Evolutionary conservation across 2,113 vertebrate species (phyloP), one percentile per base, ranked within the genome.

Genomic region (Psilopogon haemacephalus): DNA sequence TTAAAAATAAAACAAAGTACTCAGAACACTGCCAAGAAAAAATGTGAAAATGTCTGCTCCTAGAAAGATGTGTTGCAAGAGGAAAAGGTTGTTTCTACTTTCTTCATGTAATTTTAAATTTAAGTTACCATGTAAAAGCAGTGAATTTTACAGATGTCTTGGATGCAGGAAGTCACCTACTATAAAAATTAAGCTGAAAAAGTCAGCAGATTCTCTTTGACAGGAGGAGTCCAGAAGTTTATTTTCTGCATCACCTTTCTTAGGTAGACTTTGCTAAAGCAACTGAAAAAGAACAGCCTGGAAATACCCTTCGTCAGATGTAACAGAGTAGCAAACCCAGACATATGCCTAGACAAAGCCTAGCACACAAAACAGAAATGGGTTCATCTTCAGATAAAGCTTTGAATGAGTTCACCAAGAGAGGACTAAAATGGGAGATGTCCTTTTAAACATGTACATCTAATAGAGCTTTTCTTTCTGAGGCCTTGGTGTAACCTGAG

Each of bases 1-100:
- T 81, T 82, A 86, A 90, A 91, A 94, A 89, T 81, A 93, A 88
- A 91, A 35, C 50, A 80, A 89, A 92, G 50, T 9, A 24, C 18
- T 77, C n/a, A 6, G 21, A 94, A 88, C 21, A 33, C 24, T 59
- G 52, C 9, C 24, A 38, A 70, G 71, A 73, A 55, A 11, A 11
- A 28, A 7, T 2, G 8, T 71, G 32, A 40, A 92, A 60, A 48
- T 28, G 18, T 20, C 38, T 56, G 52, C 8, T 92, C 27, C 65
- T 81, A 68, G 56, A 67, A 67, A 59, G 28, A 71, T 28, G 11
- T 23, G 38, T 19, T 59, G 20, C 44, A 69, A 65, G 80, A 69
- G 14, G 14, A 24, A 79, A 60, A 69, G 5, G 3, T 48, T 2
- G 2, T 3, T 64, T 52, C 44, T 42, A 12, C 35, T 88, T 84